phyloP scores from a whole-genome alignment of 2,888 invertebrate genomes.

The Clanis bilineata region DNA sequence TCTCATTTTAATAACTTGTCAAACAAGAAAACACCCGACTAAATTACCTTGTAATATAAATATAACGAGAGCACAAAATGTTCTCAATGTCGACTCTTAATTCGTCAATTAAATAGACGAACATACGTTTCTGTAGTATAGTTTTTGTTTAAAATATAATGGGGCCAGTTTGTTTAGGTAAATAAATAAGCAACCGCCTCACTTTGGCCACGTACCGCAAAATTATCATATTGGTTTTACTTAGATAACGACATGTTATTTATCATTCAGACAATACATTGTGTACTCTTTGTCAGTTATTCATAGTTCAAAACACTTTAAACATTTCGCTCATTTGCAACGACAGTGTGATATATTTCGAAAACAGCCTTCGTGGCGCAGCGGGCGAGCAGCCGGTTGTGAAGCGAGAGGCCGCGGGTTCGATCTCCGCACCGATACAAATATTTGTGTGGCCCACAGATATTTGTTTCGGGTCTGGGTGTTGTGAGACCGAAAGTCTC shows the following conservation, averaged over 20 bases:
- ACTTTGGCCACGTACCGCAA: conserved; percentile 21
- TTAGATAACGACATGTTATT: conserved; percentile 45
- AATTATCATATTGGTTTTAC: conserved; percentile 47
- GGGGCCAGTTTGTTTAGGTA: conserved; percentile 1
- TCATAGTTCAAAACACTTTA: not conserved
- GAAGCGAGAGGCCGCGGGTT: too few species aligned
- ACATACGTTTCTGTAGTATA: not conserved
- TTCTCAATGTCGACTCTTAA: conserved; percentile 7
- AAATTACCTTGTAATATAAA: conserved; percentile 5
- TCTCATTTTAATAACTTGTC: not conserved
- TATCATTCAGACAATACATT: conserved; percentile 30
- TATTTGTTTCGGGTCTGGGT: too few species aligned
- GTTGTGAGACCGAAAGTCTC: too few species aligned
- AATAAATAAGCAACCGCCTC: not conserved
- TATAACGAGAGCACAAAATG: conserved; percentile 3
- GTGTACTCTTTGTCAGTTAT: not conserved
- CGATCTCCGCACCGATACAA: too few species aligned
- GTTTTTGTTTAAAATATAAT: not conserved
- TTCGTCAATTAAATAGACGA: conserved; percentile 8
- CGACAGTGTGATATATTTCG: too few species aligned
- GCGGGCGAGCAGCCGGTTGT: too few species aligned
- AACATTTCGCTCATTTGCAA: too few species aligned
- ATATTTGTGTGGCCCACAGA: too few species aligned
- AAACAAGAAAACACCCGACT: not conserved
- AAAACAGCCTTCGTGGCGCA: too few species aligned